Evolutionary conservation across 1,140 invertebrate species (phyloP), one percentile per base, ranked within the genome.

Genomic region (Melitaea cinxia): DNA sequence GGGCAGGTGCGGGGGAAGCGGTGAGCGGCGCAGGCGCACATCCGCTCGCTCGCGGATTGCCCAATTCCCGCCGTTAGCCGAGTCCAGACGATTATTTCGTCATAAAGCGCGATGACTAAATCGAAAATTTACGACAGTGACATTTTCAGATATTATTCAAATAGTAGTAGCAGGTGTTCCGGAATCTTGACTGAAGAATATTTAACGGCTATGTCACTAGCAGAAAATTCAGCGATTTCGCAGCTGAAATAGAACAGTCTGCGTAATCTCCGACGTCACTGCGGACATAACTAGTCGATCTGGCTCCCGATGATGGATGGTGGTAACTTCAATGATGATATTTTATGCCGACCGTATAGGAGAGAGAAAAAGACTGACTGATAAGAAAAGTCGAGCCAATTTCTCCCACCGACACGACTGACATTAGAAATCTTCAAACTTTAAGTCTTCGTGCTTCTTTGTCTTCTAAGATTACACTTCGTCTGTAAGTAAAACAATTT

Each of bases 291-390:
- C 68, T 65, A 42, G 57, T 19, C 54, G 56, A 59, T 26, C 24
- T 23, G 50, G 21, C 9, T 3, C n/a, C n/a, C n/a, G n/a, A n/a
- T n/a, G 21, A 42, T 26, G 49, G 35, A n/a, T 23, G 14, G 12
- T 26, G 53, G 26, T 47, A 47, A 55, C 45, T 63, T 23, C 49
- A 61, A 45, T 23, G 53, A 57, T 54, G 83, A 68, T 77, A 70
- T 65, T 76, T 45, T 56, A 78, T 85, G 85, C 75, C 83, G 61
- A 72, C 65, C 82, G 79, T 88, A 90, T 90, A 90, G 88, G 88
- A 90, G 88, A 90, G 88, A 90, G 88, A 90, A 90, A 90, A 90
- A 90, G 88, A 90, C 88, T 90, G 88, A 90, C 88, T 90, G 72
- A 77, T 82, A 73, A 35, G 9, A 75, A 81, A 76, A 88, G 85